A percentile compares a stretch with the other conserved stretches of the same genome.
Conservation (phyloP, 1,140 invertebrate genomes). For the Drosophila arizonae region DNA sequence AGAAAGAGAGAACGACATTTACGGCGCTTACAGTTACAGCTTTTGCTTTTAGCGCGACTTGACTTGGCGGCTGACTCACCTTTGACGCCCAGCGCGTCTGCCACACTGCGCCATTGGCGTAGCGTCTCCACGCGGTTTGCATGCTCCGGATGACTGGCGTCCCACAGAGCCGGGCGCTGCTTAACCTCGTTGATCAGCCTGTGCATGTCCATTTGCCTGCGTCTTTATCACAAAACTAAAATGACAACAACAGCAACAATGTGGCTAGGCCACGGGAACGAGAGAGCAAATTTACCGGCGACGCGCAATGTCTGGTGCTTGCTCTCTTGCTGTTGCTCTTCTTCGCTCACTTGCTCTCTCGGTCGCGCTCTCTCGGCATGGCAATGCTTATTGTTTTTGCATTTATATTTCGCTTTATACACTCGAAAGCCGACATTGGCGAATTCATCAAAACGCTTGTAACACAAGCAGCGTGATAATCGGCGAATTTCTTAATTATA, state of each 20-base stretch:
- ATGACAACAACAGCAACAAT: conserved; percentile 44
- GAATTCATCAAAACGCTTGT: conserved; percentile 10
- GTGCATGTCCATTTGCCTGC: conserved; percentile 73
- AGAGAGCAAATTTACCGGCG: conserved; percentile 16
- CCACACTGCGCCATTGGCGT: conserved; percentile 56
- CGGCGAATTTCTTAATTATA: not conserved
- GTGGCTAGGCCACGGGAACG: conserved; percentile 23
- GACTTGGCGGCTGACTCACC: conserved; percentile 51
- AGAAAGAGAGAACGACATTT: conserved; percentile 8
- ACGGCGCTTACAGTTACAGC: not conserved
- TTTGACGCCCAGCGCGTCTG: conserved; percentile 46
- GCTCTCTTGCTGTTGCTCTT: not conserved
- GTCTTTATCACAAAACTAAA: conserved; percentile 68
- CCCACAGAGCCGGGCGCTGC: conserved; percentile 69
- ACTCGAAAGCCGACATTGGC: not conserved
- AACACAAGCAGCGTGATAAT: not conserved
- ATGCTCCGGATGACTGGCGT: conserved; percentile 59
- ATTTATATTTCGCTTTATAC: conserved; percentile 7
- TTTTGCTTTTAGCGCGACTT: conserved; percentile 5
- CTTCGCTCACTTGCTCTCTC: conserved; percentile 4
- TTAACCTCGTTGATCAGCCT: conserved; percentile 70
- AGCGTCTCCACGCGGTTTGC: conserved; percentile 60
- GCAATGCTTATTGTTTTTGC: conserved; percentile 24
- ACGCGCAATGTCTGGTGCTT: conserved; percentile 13
- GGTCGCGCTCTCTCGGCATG: conserved; percentile 13